Conservation (phyloP, 2,113 vertebrate species). For the Triplophysa siluroides region DNA sequence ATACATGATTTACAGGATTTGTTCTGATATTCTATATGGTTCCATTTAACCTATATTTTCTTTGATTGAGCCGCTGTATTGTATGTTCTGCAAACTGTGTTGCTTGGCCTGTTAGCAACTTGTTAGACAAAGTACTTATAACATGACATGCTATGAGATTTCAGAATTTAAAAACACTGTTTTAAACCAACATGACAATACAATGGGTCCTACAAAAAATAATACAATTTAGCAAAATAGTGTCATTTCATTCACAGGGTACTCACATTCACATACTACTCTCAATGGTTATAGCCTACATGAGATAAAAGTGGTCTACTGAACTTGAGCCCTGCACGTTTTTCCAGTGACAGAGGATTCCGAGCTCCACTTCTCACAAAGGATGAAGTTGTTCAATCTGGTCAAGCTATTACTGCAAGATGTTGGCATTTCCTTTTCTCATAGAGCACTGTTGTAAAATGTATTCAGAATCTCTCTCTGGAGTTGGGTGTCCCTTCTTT, state of each 20-base stretch:
- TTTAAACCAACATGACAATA: neutral
- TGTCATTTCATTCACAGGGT: too few species aligned
- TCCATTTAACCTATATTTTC: too few species aligned
- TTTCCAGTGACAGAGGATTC: conserved; percentile 20
- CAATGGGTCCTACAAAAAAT: too few species aligned
- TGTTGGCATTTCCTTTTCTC: conserved; percentile 45
- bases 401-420: conserved; percentile 42
- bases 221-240: too few species aligned
- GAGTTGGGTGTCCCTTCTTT: conserved; percentile 9
- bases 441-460: conserved; percentile 24
- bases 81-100: neutral
- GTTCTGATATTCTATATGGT: too few species aligned
- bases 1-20: neutral
- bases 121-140: neutral
- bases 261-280: too few species aligned
- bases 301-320: neutral
- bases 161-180: neutral
- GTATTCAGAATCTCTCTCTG: conserved; percentile 29
- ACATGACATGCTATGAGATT: neutral
- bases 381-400: conserved; percentile 39
- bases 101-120: neutral
- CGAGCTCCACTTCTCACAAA: conserved; percentile 9
- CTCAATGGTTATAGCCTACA: too few species aligned
- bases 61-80: too few species aligned
- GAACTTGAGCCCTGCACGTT: neutral